Conservation (phyloP, 2,113 vertebrate genomes). For the Tetrao urogallus region DNA sequence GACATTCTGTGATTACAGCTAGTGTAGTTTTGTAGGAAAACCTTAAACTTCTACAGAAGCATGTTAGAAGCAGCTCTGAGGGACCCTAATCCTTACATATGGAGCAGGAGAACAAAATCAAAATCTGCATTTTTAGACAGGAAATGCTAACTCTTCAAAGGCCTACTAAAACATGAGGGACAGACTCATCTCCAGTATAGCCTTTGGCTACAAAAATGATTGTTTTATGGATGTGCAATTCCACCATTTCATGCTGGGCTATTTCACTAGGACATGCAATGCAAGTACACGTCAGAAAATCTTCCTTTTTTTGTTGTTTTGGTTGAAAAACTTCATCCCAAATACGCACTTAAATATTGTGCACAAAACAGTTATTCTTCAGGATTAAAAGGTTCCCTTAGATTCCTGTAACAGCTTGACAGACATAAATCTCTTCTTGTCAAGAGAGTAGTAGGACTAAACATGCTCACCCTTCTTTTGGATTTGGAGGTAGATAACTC, state of each 20-base stretch:
- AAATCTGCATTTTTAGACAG: background rate
- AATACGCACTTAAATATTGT: background rate
- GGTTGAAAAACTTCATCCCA: background rate
- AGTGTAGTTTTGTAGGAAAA: background rate
- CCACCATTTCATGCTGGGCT: background rate
- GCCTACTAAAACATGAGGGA: background rate
- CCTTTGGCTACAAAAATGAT: background rate
- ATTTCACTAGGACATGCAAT: background rate
- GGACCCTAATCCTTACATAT: background rate
- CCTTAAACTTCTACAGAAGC: background rate
- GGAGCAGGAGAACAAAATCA: background rate
- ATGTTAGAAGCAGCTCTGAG: background rate
- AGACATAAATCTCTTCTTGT: background rate
- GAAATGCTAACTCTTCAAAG: background rate
- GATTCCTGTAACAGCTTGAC: background rate
- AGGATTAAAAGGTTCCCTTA: background rate
- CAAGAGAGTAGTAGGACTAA: background rate
- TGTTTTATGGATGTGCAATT: background rate
- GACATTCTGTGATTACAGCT: background rate
- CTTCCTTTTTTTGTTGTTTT: background rate
- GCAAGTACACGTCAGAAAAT: background rate
- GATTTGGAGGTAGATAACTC: background rate
- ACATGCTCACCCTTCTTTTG: background rate
- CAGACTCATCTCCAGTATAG: background rate
- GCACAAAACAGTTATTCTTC: background rate